A percentile compares a stretch with the other conserved stretches of the same genome.
phyloP scores from a whole-genome alignment of 2,113 vertebrate genomes.

The Chionomys nivalis region DNA sequence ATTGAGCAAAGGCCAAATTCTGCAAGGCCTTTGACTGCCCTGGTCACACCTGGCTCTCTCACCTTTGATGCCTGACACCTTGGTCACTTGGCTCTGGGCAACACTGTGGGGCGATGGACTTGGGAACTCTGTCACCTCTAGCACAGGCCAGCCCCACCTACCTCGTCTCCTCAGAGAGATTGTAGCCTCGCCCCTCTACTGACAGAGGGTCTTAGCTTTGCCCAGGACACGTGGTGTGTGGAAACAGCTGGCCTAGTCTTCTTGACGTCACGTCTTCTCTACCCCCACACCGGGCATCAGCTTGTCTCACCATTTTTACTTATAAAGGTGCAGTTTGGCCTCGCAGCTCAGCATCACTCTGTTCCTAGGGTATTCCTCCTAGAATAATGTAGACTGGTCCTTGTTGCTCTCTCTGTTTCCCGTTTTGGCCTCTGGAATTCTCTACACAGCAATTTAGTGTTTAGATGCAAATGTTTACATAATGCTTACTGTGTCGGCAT shows the following conservation, averaged over 20 bases:
- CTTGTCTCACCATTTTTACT: neutral
- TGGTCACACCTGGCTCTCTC: neutral
- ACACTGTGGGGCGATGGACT: neutral
- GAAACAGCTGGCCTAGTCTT: neutral
- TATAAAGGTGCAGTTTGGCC: neutral
- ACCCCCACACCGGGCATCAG: neutral
- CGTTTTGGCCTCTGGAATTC: neutral
- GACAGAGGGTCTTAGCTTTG: neutral
- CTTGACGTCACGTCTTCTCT: neutral
- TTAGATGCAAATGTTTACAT: conserved; percentile 7
- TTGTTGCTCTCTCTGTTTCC: neutral
- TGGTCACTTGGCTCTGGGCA: neutral
- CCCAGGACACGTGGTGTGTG: neutral
- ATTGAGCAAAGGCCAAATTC: conserved; percentile 15
- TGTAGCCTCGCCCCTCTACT: neutral
- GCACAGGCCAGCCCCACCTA: neutral
- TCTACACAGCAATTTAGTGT: neutral
- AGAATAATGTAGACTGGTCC: neutral
- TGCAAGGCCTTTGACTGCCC: neutral
- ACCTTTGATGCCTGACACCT: neutral
- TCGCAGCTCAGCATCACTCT: neutral
- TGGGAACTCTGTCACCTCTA: neutral
- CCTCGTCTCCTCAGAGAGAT: neutral
- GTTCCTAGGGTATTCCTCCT: neutral
- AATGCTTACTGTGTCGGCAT: neutral